Percentiles rank a stretch among this genome's conserved stretches.
Evolutionary conservation across 2,888 invertebrate species (phyloP).

Genomic region (Cantharis rufa): DNA sequence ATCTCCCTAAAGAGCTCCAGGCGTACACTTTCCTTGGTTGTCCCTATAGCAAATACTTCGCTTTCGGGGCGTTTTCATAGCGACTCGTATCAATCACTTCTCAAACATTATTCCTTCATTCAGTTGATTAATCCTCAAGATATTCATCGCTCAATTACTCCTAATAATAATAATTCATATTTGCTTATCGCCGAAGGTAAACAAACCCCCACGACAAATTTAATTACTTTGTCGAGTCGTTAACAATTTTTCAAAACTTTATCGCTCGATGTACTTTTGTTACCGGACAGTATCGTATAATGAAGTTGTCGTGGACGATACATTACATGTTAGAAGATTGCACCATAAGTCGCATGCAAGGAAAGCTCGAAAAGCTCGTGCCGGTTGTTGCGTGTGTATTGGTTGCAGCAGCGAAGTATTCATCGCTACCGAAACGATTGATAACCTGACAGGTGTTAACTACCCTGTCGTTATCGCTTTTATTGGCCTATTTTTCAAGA

Average conservation of each 20-base stretch:
- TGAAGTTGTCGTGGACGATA: slow-evolving; percentile 15
- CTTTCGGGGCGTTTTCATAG: slow-evolving; percentile 19
- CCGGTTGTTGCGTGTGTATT: slow-evolving; percentile 35
- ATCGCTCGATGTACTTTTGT: neutral
- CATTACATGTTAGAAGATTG: slow-evolving; percentile 5
- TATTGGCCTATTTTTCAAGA: slow-evolving; percentile 47
- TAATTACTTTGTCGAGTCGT: neutral
- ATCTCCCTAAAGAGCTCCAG: slow-evolving; percentile 29
- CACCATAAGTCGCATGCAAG: slow-evolving; percentile 17
- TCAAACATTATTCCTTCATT: slow-evolving; percentile 31
- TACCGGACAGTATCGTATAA: slow-evolving; percentile 2
- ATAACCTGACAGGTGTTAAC: slow-evolving; percentile 46
- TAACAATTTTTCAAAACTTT: neutral
- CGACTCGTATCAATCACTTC: slow-evolving; percentile 34
- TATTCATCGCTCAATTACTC: slow-evolving; percentile 25
- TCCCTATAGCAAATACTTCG: slow-evolving; percentile 28
- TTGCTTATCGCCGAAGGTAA: neutral
- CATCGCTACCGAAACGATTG: slow-evolving; percentile 37
- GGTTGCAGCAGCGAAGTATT: slow-evolving; percentile 27
- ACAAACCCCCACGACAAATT: neutral
- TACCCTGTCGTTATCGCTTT: slow-evolving; percentile 45
- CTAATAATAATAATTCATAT: slow-evolving; percentile 14
- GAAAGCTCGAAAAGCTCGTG: slow-evolving; percentile 11
- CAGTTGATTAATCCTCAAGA: slow-evolving; percentile 21
- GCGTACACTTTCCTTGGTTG: slow-evolving; percentile 28